Conservation (phyloP, 2,888 invertebrate genomes). For the Synanthedon formicaeformis region DNA sequence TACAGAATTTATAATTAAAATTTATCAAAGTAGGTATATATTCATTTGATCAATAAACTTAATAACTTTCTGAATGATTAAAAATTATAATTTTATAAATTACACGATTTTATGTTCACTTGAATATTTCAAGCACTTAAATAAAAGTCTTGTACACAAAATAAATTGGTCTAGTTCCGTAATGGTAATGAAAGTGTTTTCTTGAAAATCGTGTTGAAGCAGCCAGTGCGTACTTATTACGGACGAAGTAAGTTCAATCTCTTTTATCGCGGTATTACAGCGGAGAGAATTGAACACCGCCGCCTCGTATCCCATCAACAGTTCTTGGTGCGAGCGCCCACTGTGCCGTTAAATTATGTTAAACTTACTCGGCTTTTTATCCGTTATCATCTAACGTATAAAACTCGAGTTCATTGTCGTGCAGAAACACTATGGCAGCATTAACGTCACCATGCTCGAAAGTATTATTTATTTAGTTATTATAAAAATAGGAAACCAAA, state of each 20-base stretch:
- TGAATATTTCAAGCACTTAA: too few species aligned
- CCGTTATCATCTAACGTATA: slow-evolving; percentile 33
- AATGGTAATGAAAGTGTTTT: slow-evolving; percentile 35
- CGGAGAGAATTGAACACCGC: slow-evolving; percentile 48
- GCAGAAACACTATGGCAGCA: not conserved
- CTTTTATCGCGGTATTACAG: slow-evolving; percentile 61
- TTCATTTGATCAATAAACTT: too few species aligned
- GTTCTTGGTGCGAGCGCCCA: slow-evolving; percentile 39
- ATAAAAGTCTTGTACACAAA: not conserved
- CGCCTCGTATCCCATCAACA: slow-evolving; percentile 37
- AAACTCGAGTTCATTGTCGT: slow-evolving; percentile 24
- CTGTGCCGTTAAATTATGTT: slow-evolving; percentile 62
- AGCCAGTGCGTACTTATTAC: slow-evolving; percentile 41
- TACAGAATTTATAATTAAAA: too few species aligned
- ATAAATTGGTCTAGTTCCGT: slow-evolving; percentile 16
- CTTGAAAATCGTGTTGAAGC: slow-evolving; percentile 30
- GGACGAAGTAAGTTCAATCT: slow-evolving; percentile 60
- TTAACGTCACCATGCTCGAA: not conserved
- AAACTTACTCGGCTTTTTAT: slow-evolving; percentile 46
- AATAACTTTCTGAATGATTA: too few species aligned
- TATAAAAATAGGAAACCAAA: too few species aligned
- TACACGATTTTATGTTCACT: too few species aligned
- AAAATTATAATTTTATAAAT: too few species aligned
- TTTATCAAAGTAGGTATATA: too few species aligned
- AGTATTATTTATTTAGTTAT: too few species aligned